Base-by-base conservation (phyloP, 2,797 vertebrate species). In the Cirrhinus molitorella region DNA sequence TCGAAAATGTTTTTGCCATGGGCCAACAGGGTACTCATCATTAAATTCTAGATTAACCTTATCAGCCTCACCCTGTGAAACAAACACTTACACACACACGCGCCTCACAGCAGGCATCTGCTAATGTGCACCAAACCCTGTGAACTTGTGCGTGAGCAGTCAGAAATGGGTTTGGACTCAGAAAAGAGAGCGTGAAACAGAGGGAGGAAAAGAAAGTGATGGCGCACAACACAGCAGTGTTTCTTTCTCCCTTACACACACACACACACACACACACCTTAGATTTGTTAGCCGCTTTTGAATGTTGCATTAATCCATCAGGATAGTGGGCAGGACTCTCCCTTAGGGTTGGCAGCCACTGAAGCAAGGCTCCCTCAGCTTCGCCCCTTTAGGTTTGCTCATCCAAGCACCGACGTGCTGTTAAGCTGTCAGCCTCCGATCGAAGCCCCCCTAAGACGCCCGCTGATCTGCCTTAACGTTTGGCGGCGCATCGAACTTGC, bases 21-120 rank as follows among this genome's bases (percentile, higher is more conserved):
- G 57, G 71, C 84, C 65, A 84, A 61, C 55, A 83, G 67, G 82
- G 84, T 76, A 85, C 84, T 84, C 75, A 31, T 83, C 79, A 87
- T 88, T 85, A 87, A 85, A 88, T 57, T 77, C 70, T 84, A 87
- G 83, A 88, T 85, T 86, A 85, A 84, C 85, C 83, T 83, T 83
- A 81, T 87, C 85, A 85, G 84, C 47, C 49, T 72, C 81, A 72
- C 81, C 61, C 68, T 74, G 51, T 83, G 81, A 83, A 78, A 85
- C 28, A 85, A 75, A 85, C 71, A 80, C 78, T 80, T 31, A 78
- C 66, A 79, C 65, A 84, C 17, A 1, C 5, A 2, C 73, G 17
- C 14, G 14, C 49, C 53, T 77, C 80, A 75, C 85, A 84, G 70
- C 73, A 51, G 49, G 72, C 34, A 2, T 55, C 81, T 55, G 66